Percentiles rank a stretch among this genome's conserved stretches.
phyloP scores from a whole-genome alignment of 2,888 invertebrate species.

The Kryphioiulus occultus region DNA sequence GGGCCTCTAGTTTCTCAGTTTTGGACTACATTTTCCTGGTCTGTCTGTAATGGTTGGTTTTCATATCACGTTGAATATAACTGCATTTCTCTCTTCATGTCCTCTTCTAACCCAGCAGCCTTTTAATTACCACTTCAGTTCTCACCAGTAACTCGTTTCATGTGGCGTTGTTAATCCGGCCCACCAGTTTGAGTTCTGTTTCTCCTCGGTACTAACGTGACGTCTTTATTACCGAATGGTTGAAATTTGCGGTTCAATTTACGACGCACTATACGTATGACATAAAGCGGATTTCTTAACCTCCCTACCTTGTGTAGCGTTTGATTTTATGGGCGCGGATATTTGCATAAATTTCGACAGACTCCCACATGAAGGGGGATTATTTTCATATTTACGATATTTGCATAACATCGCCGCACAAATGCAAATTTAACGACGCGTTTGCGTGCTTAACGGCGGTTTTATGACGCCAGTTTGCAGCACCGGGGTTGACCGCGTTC shows the following conservation, averaged over 20 bases:
- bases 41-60: too few relatives aligned
- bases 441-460: constrained; percentile 36
- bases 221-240: constrained; percentile 18
- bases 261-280: not conserved
- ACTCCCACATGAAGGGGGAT: not conserved
- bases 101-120: not conserved
- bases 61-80: not conserved
- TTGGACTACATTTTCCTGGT: too few relatives aligned
- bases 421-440: constrained; percentile 40
- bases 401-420: constrained; percentile 39
- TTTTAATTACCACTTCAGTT: constrained; percentile 1
- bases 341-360: constrained; percentile 32
- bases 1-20: not conserved
- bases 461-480: not conserved
- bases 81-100: not conserved
- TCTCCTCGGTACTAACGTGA: not conserved
- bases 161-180: not conserved
- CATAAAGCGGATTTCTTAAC: constrained; percentile 32
- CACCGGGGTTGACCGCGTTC: not conserved
- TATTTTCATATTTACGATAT: constrained; percentile 34
- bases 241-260: constrained; percentile 34
- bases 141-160: not conserved
- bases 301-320: constrained; percentile 36
- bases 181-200: not conserved
- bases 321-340: constrained; percentile 36